Conservation (phyloP, 2,888 invertebrate species). For the Amiota communis region DNA sequence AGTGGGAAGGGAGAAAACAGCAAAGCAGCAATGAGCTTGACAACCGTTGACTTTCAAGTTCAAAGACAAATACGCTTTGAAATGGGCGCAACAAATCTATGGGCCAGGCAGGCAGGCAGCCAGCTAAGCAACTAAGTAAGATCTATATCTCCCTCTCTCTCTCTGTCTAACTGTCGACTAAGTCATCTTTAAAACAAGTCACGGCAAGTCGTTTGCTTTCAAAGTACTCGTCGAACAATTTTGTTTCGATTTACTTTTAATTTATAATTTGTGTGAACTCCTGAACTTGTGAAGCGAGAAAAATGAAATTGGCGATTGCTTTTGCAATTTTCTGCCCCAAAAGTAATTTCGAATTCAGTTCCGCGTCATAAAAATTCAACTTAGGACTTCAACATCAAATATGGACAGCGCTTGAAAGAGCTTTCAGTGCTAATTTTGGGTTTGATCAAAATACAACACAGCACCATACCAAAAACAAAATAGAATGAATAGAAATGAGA, state of each 20-base stretch:
- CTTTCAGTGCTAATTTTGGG: conserved; percentile 24
- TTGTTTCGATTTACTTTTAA: conserved; percentile 68
- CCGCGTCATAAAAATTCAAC: conserved; percentile 50
- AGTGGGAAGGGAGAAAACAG: neutral
- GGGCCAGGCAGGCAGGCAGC: neutral
- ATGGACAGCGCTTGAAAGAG: conserved; percentile 39
- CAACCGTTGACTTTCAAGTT: conserved; percentile 55
- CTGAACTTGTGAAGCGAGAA: conserved; percentile 58
- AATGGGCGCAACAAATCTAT: conserved; percentile 26
- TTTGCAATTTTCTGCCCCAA: conserved; percentile 60
- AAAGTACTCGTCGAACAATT: conserved; percentile 8
- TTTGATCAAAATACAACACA: too few relatives aligned
- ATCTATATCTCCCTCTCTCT: too few relatives aligned
- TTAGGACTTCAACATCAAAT: neutral
- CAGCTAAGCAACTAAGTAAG: too few relatives aligned
- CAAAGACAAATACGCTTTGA: conserved; percentile 55
- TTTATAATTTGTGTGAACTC: conserved; percentile 66
- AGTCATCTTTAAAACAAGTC: too few relatives aligned
- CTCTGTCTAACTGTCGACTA: too few relatives aligned
- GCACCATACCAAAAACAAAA: conserved; percentile 40
- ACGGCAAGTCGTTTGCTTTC: too few relatives aligned
- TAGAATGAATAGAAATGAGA: conserved; percentile 31
- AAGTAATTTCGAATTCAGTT: conserved; percentile 62
- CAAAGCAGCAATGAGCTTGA: neutral
- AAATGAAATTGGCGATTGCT: conserved; percentile 62